These are phyloP conservation scores for Erythrocercus mccallii DNA, from an alignment of 2,113 vertebrate genomes.

Conservation along the genomic window DNA sequence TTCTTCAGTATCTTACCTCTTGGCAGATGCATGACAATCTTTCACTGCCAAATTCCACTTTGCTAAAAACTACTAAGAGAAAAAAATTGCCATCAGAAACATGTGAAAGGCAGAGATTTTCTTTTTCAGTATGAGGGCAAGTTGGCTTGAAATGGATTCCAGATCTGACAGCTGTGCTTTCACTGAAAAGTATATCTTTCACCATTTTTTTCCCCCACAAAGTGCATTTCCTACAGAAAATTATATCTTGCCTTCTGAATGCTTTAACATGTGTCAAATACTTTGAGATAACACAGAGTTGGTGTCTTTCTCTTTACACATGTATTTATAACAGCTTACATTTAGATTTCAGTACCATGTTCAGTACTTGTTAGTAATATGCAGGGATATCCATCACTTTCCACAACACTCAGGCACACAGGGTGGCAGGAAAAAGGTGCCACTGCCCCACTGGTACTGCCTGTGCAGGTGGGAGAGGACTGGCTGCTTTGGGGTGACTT, in stretches of 20 bases:
- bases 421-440: rapidly evolving
- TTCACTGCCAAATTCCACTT: background rate
- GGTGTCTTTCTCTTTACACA: background rate
- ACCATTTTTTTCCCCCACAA: rapidly evolving
- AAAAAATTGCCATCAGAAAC: background rate
- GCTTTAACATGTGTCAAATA: background rate
- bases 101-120: background rate
- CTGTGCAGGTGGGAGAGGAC: rapidly evolving
- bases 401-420: rapidly evolving
- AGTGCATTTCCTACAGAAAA: background rate
- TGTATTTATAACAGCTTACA: background rate
- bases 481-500: rapidly evolving
- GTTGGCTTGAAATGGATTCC: background rate
- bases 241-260: background rate
- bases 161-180: background rate
- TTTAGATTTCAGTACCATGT: background rate
- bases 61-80: background rate
- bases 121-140: background rate
- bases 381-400: background rate
- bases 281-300: too few relatives aligned
- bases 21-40: background rate
- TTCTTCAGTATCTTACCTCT: background rate
- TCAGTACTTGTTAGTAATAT: rapidly evolving
- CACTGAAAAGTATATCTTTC: background rate
- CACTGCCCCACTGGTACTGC: rapidly evolving